Evolutionary conservation across 2,113 vertebrate genomes (phyloP).

Genomic region (Cygnus atratus): DNA sequence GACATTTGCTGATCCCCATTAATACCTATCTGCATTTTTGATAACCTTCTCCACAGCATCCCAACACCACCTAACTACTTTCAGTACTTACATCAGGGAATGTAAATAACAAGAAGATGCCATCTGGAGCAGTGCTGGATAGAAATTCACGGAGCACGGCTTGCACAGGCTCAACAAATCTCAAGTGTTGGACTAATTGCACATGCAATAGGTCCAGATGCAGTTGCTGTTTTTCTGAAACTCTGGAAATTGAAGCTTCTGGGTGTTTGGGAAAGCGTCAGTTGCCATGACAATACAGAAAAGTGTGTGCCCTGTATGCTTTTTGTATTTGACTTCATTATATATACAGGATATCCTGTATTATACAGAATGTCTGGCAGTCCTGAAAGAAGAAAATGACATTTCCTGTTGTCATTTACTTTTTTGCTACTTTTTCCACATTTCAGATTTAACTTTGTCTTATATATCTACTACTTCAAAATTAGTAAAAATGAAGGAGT

Average conservation of each 20-base stretch:
- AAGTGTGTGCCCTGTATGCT: background rate
- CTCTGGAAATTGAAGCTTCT: background rate
- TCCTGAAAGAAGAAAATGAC: background rate
- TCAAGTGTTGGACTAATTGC: background rate
- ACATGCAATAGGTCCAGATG: background rate
- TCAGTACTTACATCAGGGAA: background rate
- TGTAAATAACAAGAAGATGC: background rate
- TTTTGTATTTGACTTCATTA: background rate
- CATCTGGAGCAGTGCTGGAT: background rate
- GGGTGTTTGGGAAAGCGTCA: background rate
- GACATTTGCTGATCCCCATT: background rate
- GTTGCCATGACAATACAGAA: background rate
- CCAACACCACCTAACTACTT: background rate
- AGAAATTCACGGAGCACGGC: background rate
- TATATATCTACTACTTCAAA: background rate
- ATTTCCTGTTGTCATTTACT: background rate
- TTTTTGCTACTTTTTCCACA: background rate
- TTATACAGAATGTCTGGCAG: background rate
- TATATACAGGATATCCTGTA: constrained; percentile 31
- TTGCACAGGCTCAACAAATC: background rate
- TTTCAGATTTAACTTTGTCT: background rate
- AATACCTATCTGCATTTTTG: background rate
- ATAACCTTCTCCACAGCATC: background rate
- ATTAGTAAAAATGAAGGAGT: background rate
- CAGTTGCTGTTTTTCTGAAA: background rate